Conservation (phyloP, 2,113 vertebrate genomes). For the Rhinopomastus cyanomelas region DNA sequence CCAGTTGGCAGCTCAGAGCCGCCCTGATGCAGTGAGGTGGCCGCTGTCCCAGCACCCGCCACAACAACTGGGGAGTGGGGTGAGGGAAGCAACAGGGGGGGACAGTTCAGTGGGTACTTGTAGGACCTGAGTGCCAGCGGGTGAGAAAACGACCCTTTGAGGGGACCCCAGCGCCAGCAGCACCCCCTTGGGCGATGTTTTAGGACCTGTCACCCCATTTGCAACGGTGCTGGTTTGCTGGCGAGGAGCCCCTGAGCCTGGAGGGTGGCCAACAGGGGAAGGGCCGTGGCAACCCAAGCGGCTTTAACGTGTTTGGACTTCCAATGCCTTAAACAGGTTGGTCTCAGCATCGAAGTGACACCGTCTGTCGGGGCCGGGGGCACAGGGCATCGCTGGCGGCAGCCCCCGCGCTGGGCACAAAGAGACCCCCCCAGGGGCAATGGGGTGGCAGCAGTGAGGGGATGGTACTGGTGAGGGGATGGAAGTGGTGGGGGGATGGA, state of each 20-base stretch:
- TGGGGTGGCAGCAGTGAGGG: no score
- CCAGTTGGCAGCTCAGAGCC: background rate
- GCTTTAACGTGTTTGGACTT: conserved; percentile 63
- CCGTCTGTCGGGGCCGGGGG: background rate
- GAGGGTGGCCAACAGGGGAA: background rate
- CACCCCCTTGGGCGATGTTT: background rate
- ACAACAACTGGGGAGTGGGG: fast-evolving
- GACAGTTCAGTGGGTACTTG: fast-evolving
- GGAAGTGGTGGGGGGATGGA: no score
- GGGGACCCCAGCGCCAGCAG: background rate
- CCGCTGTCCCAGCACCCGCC: background rate
- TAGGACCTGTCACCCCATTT: background rate
- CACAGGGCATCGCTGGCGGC: background rate
- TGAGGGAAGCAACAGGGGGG: fast-evolving
- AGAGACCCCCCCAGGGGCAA: background rate
- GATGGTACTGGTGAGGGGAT: no score
- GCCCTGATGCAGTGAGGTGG: fast-evolving
- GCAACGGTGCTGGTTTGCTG: background rate
- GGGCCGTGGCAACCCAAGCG: conserved; percentile 42
- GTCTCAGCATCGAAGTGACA: conserved; percentile 65
- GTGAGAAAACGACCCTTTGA: fast-evolving
- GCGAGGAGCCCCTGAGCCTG: background rate
- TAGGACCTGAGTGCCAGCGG: fast-evolving
- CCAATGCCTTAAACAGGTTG: conserved; percentile 51
- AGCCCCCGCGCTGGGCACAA: background rate